Evolutionary conservation across 1,140 invertebrate species (phyloP).

Genomic region (Ctenoplectra terminalis): DNA sequence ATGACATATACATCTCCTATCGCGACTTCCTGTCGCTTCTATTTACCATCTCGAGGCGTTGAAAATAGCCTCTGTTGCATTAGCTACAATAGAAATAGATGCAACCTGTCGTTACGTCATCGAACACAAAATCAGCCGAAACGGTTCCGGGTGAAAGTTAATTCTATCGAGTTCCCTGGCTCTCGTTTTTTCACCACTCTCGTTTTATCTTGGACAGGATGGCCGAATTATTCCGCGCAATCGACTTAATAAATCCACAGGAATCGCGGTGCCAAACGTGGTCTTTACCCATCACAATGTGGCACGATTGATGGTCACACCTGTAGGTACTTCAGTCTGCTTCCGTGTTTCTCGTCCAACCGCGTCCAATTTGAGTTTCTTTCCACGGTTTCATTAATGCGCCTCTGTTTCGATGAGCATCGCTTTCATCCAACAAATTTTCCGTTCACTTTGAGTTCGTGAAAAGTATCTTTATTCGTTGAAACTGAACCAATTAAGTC

Average conservation of each 20-base stretch:
- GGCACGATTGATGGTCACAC: conserved; percentile 47
- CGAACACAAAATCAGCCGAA: conserved; percentile 30
- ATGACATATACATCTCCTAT: conserved; percentile 30
- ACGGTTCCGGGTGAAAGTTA: conserved; percentile 15
- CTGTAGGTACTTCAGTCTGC: conserved; percentile 15
- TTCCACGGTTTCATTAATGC: neutral
- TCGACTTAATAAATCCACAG: conserved; percentile 42
- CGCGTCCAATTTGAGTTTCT: conserved; percentile 29
- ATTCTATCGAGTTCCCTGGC: neutral
- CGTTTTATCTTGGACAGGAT: neutral
- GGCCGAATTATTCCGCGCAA: neutral
- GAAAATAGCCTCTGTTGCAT: conserved; percentile 46
- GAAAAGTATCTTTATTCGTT: neutral
- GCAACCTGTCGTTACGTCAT: conserved; percentile 45
- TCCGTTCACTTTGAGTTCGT: no score
- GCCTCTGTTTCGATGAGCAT: no score
- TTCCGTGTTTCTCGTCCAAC: conserved; percentile 37
- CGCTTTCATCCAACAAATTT: no score
- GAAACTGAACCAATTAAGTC: no score
- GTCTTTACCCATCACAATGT: conserved; percentile 40
- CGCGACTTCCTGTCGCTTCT: conserved; percentile 35
- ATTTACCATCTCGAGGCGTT: conserved; percentile 35
- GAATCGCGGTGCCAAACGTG: conserved; percentile 30
- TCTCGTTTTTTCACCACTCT: neutral
- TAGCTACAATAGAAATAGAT: conserved; percentile 52